Conservation (phyloP, 2,113 vertebrate species). For the Tachysurus vachellii region DNA sequence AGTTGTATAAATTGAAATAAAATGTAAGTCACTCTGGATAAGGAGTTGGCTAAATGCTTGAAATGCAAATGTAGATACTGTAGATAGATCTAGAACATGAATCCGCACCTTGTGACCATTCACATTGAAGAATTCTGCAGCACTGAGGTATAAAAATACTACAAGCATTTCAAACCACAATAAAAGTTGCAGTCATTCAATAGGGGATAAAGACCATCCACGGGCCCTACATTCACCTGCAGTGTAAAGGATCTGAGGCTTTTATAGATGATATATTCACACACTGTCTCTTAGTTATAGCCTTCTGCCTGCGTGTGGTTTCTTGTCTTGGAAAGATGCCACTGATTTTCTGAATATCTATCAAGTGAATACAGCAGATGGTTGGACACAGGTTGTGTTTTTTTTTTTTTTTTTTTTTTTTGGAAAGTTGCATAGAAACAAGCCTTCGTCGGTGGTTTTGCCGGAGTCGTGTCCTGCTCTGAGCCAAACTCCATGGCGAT, state of each 20-base stretch:
- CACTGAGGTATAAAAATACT: background rate
- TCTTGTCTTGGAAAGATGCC: conserved; percentile 38
- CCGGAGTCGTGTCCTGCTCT: background rate
- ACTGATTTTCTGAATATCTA: conserved; percentile 27
- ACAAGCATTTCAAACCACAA: background rate
- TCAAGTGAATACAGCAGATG: conserved; percentile 14
- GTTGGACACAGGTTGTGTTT: background rate
- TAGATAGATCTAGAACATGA: background rate
- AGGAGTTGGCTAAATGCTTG: too few species aligned
- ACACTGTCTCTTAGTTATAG: conserved; percentile 30
- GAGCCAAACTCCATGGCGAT: background rate
- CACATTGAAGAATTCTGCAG: background rate
- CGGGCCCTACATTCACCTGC: background rate
- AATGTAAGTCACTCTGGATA: too few species aligned
- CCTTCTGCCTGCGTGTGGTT: conserved; percentile 31
- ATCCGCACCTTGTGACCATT: background rate
- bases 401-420: background rate
- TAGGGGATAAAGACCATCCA: background rate
- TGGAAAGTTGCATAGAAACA: background rate
- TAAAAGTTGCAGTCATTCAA: background rate
- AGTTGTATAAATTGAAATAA: too few species aligned
- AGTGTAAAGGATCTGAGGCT: background rate
- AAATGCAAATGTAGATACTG: too few species aligned
- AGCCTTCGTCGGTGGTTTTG: background rate
- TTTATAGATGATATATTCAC: background rate